Conservation (phyloP, 2,888 invertebrate species). For the Tinea semifulvella region DNA sequence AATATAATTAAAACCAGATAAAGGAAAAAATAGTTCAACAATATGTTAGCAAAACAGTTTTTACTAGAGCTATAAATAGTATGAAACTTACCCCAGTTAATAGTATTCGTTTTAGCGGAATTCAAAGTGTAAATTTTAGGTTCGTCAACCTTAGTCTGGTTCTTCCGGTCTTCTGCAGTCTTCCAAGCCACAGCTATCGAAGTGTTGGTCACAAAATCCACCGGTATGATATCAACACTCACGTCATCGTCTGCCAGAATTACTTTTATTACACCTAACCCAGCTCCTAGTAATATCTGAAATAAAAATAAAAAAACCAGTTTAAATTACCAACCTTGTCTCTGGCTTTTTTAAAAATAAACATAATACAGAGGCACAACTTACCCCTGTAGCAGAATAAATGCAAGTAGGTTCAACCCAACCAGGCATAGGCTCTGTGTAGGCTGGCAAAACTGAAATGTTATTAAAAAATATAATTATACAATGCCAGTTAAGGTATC, state of each 20-base stretch:
- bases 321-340: not conserved
- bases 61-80: too few relatives aligned
- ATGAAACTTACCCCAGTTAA: conserved; percentile 16
- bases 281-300: conserved; percentile 18
- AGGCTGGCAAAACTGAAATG: not conserved
- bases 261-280: conserved; percentile 17
- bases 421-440: not conserved
- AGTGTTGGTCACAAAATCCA: conserved; percentile 19
- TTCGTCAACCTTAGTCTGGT: not conserved
- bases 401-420: conserved; percentile 2
- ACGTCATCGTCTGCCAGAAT: conserved; percentile 13
- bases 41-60: too few relatives aligned
- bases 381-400: not conserved
- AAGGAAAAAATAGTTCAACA: too few relatives aligned
- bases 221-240: conserved; percentile 58
- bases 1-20: too few relatives aligned
- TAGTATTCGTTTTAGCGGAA: conserved; percentile 13
- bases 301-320: not conserved
- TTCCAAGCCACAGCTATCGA: conserved; percentile 17
- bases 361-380: not conserved
- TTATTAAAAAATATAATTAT: not conserved
- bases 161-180: conserved; percentile 32
- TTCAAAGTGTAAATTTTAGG: conserved; percentile 17
- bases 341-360: not conserved
- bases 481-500: too few relatives aligned